A percentile compares a stretch with the other conserved stretches of the same genome.
These are phyloP conservation scores for Stegophylla sp. DNA, from an alignment of 2,888 invertebrate species.

Conservation along the genomic window DNA sequence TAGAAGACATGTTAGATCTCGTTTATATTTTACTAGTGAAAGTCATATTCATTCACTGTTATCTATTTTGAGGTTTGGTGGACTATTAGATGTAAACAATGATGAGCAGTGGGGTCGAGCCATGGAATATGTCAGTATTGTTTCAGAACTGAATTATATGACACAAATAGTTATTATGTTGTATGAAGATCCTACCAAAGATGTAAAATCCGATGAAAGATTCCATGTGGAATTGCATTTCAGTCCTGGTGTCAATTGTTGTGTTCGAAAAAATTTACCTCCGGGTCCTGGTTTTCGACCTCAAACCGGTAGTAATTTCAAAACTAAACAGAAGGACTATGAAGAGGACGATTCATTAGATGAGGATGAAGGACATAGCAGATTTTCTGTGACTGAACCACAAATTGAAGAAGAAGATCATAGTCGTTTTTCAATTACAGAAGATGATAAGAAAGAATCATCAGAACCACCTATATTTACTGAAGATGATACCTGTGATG, in stretches of 20 bases:
- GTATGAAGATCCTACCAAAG: conserved; percentile 98
- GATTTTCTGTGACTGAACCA: conserved; percentile 57
- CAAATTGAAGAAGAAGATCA: conserved; percentile 60
- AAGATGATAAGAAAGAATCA: conserved; percentile 56
- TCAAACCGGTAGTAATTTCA: conserved; percentile 66
- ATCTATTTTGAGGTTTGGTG: conserved; percentile 92
- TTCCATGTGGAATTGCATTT: conserved; percentile 99
- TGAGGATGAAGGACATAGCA: conserved; percentile 54
- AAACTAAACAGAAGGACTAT: conserved; percentile 52
- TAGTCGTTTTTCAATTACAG: conserved; percentile 57
- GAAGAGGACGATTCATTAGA: conserved; percentile 59
- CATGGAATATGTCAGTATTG: conserved; percentile 97
- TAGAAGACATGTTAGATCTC: conserved; percentile 94
- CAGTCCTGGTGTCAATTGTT: conserved; percentile 97
- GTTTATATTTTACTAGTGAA: conserved; percentile 99
- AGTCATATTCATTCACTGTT: conserved; percentile 98
- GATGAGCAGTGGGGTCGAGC: conserved; percentile 99
- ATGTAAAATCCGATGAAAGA: conserved; percentile 85
- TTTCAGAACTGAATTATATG: conserved; percentile 98
- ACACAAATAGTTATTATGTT: conserved; percentile 98
- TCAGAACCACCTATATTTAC: conserved; percentile 43
- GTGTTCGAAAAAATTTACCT: conserved; percentile 90
- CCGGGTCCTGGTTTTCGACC: conserved; percentile 93
- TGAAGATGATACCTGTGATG: conserved; percentile 54
- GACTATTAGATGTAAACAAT: conserved; percentile 72